These are phyloP conservation scores for Polymixis lichenea DNA, from an alignment of 2,888 invertebrate species.

Conservation along the genomic window DNA sequence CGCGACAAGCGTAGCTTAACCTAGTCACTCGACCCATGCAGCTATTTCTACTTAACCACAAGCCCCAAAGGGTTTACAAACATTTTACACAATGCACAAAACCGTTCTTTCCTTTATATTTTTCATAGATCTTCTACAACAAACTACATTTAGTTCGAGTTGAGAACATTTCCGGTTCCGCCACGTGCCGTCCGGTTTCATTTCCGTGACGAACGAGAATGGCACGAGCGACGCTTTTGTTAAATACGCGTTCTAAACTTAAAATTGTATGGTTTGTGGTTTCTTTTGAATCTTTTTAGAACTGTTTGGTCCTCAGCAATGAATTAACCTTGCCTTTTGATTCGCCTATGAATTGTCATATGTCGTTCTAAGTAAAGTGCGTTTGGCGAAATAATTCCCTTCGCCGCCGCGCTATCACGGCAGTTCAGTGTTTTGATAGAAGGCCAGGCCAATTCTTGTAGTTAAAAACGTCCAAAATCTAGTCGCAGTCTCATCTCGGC, in stretches of 20 bases:
- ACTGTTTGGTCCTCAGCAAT: neutral
- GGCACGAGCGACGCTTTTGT: slow-evolving; percentile 16
- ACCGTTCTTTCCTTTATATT: neutral
- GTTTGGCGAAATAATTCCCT: neutral
- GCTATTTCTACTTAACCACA: too few relatives aligned
- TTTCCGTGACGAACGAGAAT: slow-evolving; percentile 52
- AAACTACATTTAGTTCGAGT: slow-evolving; percentile 38
- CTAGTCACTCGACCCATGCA: too few relatives aligned
- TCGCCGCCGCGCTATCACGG: too few relatives aligned
- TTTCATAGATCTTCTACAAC: neutral
- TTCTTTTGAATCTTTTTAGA: neutral
- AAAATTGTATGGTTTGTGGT: slow-evolving; percentile 1
- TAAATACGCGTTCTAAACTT: slow-evolving; percentile 23
- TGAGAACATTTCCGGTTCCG: slow-evolving; percentile 61
- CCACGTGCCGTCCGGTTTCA: slow-evolving; percentile 37
- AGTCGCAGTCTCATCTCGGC: too few relatives aligned
- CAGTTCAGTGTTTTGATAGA: too few relatives aligned
- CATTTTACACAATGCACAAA: neutral
- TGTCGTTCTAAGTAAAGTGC: too few relatives aligned
- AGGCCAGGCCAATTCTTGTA: too few relatives aligned
- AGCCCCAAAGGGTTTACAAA: neutral
- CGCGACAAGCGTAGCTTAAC: too few relatives aligned
- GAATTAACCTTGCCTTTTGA: neutral
- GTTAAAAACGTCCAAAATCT: too few relatives aligned
- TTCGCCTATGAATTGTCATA: neutral